Evolutionary conservation across 2,888 invertebrate species (phyloP), one percentile per base, ranked within the genome.

Genomic region (Embidobia sp.): DNA sequence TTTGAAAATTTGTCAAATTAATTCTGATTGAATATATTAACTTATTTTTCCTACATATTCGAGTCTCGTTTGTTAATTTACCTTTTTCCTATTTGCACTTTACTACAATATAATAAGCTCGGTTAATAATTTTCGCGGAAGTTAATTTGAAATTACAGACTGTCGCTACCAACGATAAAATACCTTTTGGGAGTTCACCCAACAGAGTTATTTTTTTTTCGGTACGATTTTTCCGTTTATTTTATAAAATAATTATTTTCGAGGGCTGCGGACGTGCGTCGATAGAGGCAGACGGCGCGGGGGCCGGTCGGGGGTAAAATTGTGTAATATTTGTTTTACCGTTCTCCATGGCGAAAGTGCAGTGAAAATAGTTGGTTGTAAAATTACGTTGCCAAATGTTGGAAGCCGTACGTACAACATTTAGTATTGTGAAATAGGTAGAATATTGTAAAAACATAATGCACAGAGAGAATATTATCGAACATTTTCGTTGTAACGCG

Each of bases 381-480:
- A 33, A 70, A 44, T 51, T 61, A 61, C 16, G 15, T 35, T 44
- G 27, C 22, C 40, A 22, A 61, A 61, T 18, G 46, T 10, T 53
- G 29, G 29, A 26, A 46, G 46, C 29, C 16, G 19, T 31, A 27
- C 46, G 13, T 53, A 70, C 44, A 61, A 53, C 44, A 61, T 53
- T 53, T 44, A 15, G 18, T 69, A 59, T 61, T 46, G 8, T 33
- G 29, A 53, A 61, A 53, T 70, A 53, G 18, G 53, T 61, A 5
- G 37, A 37, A 53, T 46, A 42, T 51, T 59, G 22, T 51, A 59
- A 69, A 59, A 69, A 69, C 48, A 69, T 48, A 27, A 69, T 27
- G 11, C 7, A 29, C 51, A 10, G 33, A 33, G 37, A 27, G 49
- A 33, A 42, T 42, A 59, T 59, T 31, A 59, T 44, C 51, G 59